These are phyloP conservation scores for Echeneis naucrates DNA, from an alignment of 2,797 vertebrate genomes.

Conservation along the genomic window DNA sequence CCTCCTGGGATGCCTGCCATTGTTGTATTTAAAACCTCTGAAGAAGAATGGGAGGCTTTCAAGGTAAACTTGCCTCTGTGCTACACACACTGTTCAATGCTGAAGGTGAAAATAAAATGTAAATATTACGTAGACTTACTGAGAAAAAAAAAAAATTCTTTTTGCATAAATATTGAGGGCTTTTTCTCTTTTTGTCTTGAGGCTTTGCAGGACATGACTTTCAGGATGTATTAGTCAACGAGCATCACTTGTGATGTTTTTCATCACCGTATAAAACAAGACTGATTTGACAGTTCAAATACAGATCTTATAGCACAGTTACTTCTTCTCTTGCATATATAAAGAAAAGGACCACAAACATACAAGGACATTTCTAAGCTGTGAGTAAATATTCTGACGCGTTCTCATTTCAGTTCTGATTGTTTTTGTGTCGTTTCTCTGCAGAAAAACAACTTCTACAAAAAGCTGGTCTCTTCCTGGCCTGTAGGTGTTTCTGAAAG, in stretches of 20 bases:
- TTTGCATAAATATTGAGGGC: background rate
- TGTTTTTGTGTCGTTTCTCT: constrained; percentile 26
- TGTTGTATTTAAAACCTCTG: constrained; percentile 81
- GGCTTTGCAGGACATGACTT: background rate
- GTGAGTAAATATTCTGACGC: background rate
- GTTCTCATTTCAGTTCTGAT: background rate
- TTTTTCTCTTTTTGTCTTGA: background rate
- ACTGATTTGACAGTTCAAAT: background rate
- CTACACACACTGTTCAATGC: background rate
- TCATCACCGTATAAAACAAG: too few relatives aligned
- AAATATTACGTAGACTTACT: background rate
- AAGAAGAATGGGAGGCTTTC: constrained; percentile 84
- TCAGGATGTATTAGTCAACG: background rate
- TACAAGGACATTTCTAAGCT: background rate
- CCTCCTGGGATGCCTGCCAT: constrained; percentile 84
- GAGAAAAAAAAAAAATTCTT: background rate
- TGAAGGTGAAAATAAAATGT: constrained; percentile 2
- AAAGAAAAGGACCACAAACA: too few relatives aligned
- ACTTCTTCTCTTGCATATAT: background rate
- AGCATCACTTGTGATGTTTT: too few relatives aligned
- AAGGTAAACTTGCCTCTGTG: constrained; percentile 67
- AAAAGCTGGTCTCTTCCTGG: constrained; percentile 80
- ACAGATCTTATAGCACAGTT: background rate
- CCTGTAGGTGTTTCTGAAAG: constrained; percentile 72
- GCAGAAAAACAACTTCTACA: constrained; percentile 84